A percentile compares a stretch with the other conserved stretches of the same genome.
phyloP scores from a whole-genome alignment of 2,888 invertebrate genomes.

The Hecatera dysodea region DNA sequence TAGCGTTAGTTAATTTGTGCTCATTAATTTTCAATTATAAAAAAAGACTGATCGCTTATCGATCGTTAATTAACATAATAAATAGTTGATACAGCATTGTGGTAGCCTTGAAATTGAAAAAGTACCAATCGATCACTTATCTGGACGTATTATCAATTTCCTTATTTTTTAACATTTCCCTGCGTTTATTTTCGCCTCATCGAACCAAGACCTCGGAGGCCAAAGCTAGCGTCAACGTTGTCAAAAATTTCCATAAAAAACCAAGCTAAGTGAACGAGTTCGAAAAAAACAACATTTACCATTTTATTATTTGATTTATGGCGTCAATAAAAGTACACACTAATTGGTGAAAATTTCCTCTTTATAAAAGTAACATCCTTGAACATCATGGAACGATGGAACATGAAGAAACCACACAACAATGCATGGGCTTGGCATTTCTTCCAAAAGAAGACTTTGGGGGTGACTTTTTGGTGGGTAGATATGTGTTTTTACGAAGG shows the following conservation, averaged over 20 bases:
- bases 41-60: constrained; percentile 53
- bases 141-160: constrained; percentile 47
- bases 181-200: neutral
- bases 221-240: neutral
- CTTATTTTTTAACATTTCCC: constrained; percentile 24
- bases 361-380: too few relatives aligned
- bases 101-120: constrained; percentile 50
- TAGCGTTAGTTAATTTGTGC: constrained; percentile 52
- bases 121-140: constrained; percentile 55
- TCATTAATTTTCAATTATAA: constrained; percentile 59
- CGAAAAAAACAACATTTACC: too few relatives aligned
- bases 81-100: constrained; percentile 29
- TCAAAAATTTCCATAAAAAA: neutral
- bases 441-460: too few relatives aligned
- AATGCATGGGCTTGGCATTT: too few relatives aligned
- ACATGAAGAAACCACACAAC: too few relatives aligned
- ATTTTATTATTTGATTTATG: too few relatives aligned
- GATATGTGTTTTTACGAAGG: too few relatives aligned
- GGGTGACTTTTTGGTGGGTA: too few relatives aligned
- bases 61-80: constrained; percentile 59
- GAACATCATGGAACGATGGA: too few relatives aligned
- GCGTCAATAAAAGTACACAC: too few relatives aligned
- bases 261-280: too few relatives aligned
- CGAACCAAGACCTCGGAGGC: neutral
- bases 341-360: too few relatives aligned